phyloP scores from a whole-genome alignment of 2,888 invertebrate genomes.

The Dicranocentrus wangi region DNA sequence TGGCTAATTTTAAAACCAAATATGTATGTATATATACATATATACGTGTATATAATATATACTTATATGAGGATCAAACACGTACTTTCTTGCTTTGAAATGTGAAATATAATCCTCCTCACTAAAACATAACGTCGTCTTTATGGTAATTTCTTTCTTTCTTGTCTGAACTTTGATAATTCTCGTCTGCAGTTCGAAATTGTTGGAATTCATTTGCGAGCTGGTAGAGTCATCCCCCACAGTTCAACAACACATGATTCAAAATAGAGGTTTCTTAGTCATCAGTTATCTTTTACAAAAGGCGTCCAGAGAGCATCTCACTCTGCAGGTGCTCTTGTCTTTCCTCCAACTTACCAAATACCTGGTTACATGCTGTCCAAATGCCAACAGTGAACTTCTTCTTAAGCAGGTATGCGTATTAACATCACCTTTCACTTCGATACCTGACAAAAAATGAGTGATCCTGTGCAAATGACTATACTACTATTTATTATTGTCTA shows the following conservation, averaged over 20 bases:
- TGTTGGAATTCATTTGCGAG: conserved; percentile 97
- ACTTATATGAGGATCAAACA: background rate
- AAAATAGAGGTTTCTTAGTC: conserved; percentile 97
- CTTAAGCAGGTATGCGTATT: conserved; percentile 88
- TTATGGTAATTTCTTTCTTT: background rate
- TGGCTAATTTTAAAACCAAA: background rate
- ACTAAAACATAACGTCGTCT: background rate
- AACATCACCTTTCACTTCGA: too few relatives aligned
- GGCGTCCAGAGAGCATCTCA: conserved; percentile 93
- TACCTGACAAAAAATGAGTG: too few relatives aligned
- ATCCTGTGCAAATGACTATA: too few relatives aligned
- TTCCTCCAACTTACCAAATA: conserved; percentile 94
- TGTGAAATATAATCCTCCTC: background rate
- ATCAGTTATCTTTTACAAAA: conserved; percentile 97
- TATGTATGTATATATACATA: background rate
- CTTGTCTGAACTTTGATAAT: too few relatives aligned
- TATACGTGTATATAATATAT: background rate
- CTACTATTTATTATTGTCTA: too few relatives aligned
- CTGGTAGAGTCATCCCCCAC: conserved; percentile 96
- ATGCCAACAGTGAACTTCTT: conserved; percentile 92
- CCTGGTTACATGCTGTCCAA: conserved; percentile 89
- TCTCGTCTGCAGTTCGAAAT: conserved; percentile 86
- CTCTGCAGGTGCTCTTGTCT: conserved; percentile 92
- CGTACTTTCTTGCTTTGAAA: background rate
- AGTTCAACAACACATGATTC: conserved; percentile 99